Evolutionary conservation across 2,888 invertebrate genomes (phyloP).

Genomic region (Dynastes tityus): DNA sequence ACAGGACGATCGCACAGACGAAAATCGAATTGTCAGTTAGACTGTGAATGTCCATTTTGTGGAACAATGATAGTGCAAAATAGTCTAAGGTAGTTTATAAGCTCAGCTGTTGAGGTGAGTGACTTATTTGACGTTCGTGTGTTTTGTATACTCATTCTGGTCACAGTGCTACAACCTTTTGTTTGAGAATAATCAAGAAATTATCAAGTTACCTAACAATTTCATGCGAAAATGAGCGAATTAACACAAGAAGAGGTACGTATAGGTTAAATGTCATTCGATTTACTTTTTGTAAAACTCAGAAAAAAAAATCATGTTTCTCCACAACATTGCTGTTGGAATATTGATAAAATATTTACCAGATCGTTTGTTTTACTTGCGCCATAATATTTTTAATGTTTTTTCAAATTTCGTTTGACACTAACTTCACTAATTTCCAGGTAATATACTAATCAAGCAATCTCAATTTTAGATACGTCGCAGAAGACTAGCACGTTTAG

Average conservation of each 20-base stretch:
- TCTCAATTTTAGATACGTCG: constrained; percentile 79
- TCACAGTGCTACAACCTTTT: constrained; percentile 45
- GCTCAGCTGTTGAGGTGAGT: constrained; percentile 69
- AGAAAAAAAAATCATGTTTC: constrained; percentile 34
- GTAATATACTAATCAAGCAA: constrained; percentile 1
- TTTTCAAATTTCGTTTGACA: constrained; percentile 28
- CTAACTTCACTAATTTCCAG: constrained; percentile 29
- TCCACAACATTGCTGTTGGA: constrained; percentile 11
- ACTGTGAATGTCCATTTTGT: constrained; percentile 60
- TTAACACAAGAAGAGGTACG: constrained; percentile 92
- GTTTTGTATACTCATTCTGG: constrained; percentile 51
- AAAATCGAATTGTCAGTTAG: constrained; percentile 55
- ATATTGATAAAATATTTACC: constrained; percentile 17
- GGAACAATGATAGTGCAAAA: constrained; percentile 55
- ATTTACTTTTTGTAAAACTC: constrained; percentile 35
- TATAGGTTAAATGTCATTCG: constrained; percentile 57
- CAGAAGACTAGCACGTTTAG: constrained; percentile 82
- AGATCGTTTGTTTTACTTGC: constrained; percentile 28
- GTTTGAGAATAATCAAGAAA: constrained; percentile 49
- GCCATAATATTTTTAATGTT: constrained; percentile 34
- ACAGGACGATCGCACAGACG: constrained; percentile 32
- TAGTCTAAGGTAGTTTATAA: constrained; percentile 63
- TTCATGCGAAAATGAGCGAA: constrained; percentile 80
- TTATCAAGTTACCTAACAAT: constrained; percentile 48
- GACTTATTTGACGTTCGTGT: constrained; percentile 66